A percentile compares a stretch with the other conserved stretches of the same genome.
phyloP scores from a whole-genome alignment of 2,888 invertebrate genomes.

The Capitulum mitella region DNA sequence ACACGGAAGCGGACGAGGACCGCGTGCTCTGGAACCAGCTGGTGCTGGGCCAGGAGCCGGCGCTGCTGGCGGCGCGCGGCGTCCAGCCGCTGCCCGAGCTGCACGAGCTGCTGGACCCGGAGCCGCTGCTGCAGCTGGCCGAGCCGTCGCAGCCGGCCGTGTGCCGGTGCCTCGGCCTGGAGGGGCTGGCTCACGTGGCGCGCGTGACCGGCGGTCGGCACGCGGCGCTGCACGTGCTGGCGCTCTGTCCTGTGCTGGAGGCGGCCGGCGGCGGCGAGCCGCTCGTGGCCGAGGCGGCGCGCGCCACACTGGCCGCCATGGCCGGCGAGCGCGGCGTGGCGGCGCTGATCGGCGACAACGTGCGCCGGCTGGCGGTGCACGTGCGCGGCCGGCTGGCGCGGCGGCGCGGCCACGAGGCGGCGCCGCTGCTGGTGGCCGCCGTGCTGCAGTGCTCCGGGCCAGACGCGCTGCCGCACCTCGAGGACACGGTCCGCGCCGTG shows the following conservation, averaged over 20 bases:
- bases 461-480: constrained; percentile 79
- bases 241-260: constrained; percentile 62
- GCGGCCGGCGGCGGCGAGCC: constrained; percentile 62
- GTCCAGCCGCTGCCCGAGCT: constrained; percentile 57
- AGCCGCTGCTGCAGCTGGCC: constrained; percentile 50
- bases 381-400: constrained; percentile 75
- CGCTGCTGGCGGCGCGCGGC: constrained; percentile 64
- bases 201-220: neutral
- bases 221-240: neutral
- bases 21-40: constrained; percentile 88
- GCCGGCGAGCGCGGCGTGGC: constrained; percentile 74
- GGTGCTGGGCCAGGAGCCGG: constrained; percentile 78
- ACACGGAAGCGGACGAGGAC: constrained; percentile 79
- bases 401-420: constrained; percentile 56
- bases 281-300: constrained; percentile 2
- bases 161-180: constrained; percentile 62
- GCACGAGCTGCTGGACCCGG: constrained; percentile 50
- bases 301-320: constrained; percentile 48
- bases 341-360: constrained; percentile 86
- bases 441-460: constrained; percentile 84
- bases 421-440: constrained; percentile 83
- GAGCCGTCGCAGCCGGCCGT: constrained; percentile 55
- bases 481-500: constrained; percentile 77
- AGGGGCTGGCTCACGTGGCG: constrained; percentile 57
- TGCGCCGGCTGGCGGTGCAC: constrained; percentile 70